Percentiles rank a stretch among this genome's conserved stretches.
phyloP scores from a whole-genome alignment of 1,140 invertebrate genomes.

The Bombus sibiricus region DNA sequence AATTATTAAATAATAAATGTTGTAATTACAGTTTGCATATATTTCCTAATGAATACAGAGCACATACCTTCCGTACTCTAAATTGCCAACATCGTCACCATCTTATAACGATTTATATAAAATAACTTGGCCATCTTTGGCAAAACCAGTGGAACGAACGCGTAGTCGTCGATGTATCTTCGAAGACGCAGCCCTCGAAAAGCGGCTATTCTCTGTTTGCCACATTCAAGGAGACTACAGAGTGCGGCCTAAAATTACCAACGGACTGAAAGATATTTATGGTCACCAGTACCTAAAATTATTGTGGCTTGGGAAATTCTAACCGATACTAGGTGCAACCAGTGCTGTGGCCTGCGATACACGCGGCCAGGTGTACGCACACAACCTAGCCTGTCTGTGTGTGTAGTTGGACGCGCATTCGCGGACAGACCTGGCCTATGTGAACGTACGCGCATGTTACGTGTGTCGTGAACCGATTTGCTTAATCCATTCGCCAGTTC shows the following conservation, averaged over 20 bases:
- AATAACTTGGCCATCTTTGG: background rate
- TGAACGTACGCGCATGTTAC: background rate
- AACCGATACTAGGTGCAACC: slow-evolving; percentile 57
- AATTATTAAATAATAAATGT: no score
- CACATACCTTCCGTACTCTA: no score
- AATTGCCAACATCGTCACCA: no score
- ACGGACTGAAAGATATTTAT: slow-evolving; percentile 53
- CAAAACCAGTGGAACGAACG: background rate
- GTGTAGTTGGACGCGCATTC: background rate
- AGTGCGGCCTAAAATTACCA: slow-evolving; percentile 47
- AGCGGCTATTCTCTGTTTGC: slow-evolving; percentile 9
- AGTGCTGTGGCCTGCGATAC: slow-evolving; percentile 48
- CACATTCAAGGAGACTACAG: slow-evolving; percentile 33
- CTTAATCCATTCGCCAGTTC: slow-evolving; percentile 56
- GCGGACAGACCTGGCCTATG: background rate
- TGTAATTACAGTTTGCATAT: no score
- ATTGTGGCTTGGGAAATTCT: slow-evolving; percentile 57
- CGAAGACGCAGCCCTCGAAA: background rate
- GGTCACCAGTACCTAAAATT: slow-evolving; percentile 53
- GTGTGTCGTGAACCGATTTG: slow-evolving; percentile 54
- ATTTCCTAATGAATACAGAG: no score
- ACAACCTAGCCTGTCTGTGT: background rate
- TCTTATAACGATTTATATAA: no score
- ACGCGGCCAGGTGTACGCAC: slow-evolving; percentile 45
- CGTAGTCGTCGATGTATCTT: no score